Evolutionary conservation across 2,797 vertebrate species (phyloP).

Genomic region (Denticeps clupeoides): DNA sequence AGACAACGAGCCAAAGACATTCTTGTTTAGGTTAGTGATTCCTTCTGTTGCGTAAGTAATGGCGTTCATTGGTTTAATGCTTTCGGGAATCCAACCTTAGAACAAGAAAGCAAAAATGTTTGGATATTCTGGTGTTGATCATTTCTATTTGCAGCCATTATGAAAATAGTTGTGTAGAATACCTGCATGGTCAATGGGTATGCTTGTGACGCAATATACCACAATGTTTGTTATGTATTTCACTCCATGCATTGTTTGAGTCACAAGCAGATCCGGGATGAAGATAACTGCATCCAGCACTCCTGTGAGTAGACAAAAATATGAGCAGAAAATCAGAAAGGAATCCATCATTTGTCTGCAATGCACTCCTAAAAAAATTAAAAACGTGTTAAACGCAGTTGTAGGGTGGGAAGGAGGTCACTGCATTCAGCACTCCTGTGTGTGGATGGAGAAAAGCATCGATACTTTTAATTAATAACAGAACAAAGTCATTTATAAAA

Average conservation of each 20-base stretch:
- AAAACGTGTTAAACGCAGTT: too few relatives aligned
- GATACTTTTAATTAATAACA: too few relatives aligned
- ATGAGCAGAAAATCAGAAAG: neutral
- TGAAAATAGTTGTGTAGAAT: neutral
- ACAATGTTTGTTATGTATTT: neutral
- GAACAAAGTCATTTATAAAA: too few relatives aligned
- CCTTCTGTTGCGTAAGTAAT: neutral
- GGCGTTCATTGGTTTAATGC: neutral
- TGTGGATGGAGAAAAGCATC: too few relatives aligned
- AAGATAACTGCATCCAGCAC: neutral
- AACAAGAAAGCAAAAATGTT: neutral
- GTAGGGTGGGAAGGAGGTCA: constrained; percentile 1
- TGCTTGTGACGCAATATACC: neutral
- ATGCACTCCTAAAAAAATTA: too few relatives aligned
- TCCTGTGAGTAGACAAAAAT: neutral
- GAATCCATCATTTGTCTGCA: too few relatives aligned
- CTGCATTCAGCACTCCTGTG: neutral
- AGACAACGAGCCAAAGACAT: constrained; percentile 1
- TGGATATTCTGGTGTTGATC: too few relatives aligned
- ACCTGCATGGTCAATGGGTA: neutral
- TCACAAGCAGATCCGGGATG: neutral
- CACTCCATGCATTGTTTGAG: neutral
- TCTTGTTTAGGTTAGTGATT: constrained; percentile 4
- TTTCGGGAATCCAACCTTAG: neutral
- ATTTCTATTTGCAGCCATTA: too few relatives aligned